Evolutionary conservation across 2,888 invertebrate genomes (phyloP), one percentile per base, ranked within the genome.

Genomic region (Xylocampa areola): DNA sequence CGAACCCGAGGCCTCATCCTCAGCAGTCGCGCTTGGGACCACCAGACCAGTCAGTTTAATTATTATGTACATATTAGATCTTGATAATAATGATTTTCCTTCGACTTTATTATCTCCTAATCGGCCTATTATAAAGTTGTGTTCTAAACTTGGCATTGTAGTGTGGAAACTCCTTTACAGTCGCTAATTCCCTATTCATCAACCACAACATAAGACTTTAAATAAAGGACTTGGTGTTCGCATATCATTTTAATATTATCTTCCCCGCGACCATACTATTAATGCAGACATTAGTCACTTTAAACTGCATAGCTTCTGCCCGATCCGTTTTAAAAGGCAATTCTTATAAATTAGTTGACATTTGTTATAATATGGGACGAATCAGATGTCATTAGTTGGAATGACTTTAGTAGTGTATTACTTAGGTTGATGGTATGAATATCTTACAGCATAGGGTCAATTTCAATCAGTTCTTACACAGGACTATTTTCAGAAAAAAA

Each of bases 331-430:
- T 33, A 64, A 73, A 64, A 72, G 67, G 63, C 54, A 47, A 66
- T 71, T 70, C 54, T 61, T 74, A 73, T 73, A 73, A 77, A 81
- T 80, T 69, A 74, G 61, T 53, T 43, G 50, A 65, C 62, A 77
- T 80, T 76, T 68, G 49, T 77, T 64, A 64, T 60, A 41, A 41
- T 76, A 69, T 50, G 60, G 48, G 69, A 70, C 50, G 50, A 81
- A 79, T 76, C 68, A 70, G 52, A 58, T 59, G 64, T 68, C 70
- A 80, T 79, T 80, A 75, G 69, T 75, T 73, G 71, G 68, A 71
- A 40, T 37, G 41, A 51, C 8, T 23, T 59, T 8, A 37, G 13
- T 27, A 13, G 30, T 5, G 29, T 40, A 14, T 1, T 8, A 16
- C 11, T 8, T 25, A 25, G 8, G 5, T 25, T n/a, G n/a, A n/a